phyloP scores from a whole-genome alignment of 2,797 vertebrate genomes.

The Stomatorhinus walkeri region DNA sequence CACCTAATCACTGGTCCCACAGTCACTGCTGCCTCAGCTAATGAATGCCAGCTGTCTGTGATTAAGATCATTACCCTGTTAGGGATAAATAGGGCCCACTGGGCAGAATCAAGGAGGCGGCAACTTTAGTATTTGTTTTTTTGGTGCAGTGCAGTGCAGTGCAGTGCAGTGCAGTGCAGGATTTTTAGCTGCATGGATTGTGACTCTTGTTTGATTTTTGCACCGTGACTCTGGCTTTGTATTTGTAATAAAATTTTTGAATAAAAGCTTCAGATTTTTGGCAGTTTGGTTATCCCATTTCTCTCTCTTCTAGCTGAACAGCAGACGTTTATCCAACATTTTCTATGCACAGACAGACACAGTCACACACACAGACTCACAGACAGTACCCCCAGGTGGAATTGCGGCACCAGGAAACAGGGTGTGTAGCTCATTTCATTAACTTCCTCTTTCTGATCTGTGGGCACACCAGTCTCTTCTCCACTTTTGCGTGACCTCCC shows the following conservation, averaged over 20 bases:
- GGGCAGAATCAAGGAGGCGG: not conserved
- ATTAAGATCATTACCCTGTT: slow-evolving; percentile 2
- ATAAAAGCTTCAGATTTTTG: not conserved
- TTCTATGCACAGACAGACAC: not conserved
- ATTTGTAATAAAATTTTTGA: not conserved
- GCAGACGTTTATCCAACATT: not conserved
- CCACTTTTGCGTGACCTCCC: not conserved
- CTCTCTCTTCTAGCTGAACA: not conserved
- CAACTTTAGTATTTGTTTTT: not conserved
- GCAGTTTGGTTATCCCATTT: not conserved
- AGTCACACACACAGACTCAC: too few species aligned
- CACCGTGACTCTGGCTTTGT: not conserved
- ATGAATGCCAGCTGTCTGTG: not conserved
- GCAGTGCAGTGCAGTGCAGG: not conserved
- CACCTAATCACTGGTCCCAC: slow-evolving; percentile 2
- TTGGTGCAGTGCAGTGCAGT: not conserved
- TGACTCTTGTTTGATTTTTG: not conserved
- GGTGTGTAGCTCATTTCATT: not conserved
- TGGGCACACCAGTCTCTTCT: not conserved
- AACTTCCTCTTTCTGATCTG: not conserved
- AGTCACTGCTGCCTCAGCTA: not conserved
- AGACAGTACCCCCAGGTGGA: not conserved
- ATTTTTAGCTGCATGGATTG: not conserved
- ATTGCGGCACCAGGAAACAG: not conserved
- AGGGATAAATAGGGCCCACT: slow-evolving; percentile 2